Evolutionary conservation across 2,888 invertebrate genomes (phyloP), one percentile per base, ranked within the genome.

Genomic region (Volucella inflata): DNA sequence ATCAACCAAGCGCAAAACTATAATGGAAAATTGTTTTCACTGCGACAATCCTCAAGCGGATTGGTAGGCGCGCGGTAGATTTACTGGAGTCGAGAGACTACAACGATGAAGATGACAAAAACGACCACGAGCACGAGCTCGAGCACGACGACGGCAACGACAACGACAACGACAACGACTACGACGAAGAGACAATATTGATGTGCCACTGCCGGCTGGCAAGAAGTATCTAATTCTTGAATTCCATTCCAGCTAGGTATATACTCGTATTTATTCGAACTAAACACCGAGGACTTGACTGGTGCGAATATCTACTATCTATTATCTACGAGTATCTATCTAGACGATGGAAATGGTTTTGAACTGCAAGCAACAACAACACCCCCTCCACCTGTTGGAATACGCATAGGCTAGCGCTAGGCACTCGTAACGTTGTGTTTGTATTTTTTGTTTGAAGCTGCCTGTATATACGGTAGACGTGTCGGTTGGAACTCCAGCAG

Each of bases 191-290:
- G 36, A 46, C 48, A 48, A 79, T 46, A 51, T 2, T 60, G 71
- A 70, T 67, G 80, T 84, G 75, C 53, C 65, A 71, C 75, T 71
- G 80, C 55, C 75, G 84, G 70, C 75, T 76, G 80, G 11, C 84
- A 71, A 80, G 80, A 76, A 75, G 70, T 84, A 84, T 84, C 84
- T 84, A 84, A 60, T 80, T 84, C 84, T 84, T 80, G 53, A 71
- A 76, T 55, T 76, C 46, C 65, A 80, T 30, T 30, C 64, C 60
- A 71, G 80, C 75, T 80, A 59, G 67, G 60, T 80, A 76, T 84
- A 30, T 30, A 30, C 30, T 30, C 30, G 30, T 30, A 84, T 84
- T 84, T 84, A 84, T 84, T 70, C 67, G 71, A 75, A 76, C 74
- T 59, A 59, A 53, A 60, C 14, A 17, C 75, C 68, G 38, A 30